Base-by-base conservation (phyloP, 2,888 invertebrate species). In the Caenorhabditis panamensis region DNA sequence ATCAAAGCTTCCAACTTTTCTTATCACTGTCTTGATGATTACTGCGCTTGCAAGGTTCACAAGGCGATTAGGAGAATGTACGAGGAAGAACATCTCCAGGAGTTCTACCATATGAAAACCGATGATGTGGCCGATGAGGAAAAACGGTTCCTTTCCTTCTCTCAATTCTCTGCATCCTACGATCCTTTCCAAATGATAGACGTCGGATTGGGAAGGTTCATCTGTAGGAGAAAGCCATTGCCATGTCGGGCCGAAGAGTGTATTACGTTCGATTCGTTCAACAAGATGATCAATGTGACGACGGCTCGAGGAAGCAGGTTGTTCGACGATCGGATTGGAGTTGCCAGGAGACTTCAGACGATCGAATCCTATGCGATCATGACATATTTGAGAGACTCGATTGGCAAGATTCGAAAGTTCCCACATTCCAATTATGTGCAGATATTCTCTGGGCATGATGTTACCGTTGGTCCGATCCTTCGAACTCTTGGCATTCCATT, bases 371-470 rank as follows among this genome's bases (percentile, higher is more conserved):
- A 82, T 59, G 63, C 82, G 16, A 77, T 84, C 31, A 51, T 84
- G 11, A 64, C 54, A 2, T 77, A 84, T 36, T 47, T 82, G 0
- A 47, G 31, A 22, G 69, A 79, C 18, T 58, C 76, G n/a, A 63
- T 83, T 8, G 47, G 16, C 0, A 67, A 71, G 47, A 53, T 82
- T 47, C 51, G 76, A 16, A 64, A 62, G 11, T 83, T 83, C 51
- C 83, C 83, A 20, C 84, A 84, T 66, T 77, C 83, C 1, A 83
- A 84, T 54, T 72, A 75, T 36, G 72, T 84, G 22, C 66, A 84
- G 86, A 78, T 86, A 41, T 82, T 85, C 61, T 86, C 86, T n/a
- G 86, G 81, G 9, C 86, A 86, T 51, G 86, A 86, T 18, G 54
- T 76, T 6, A 79, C 79, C 18, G 79, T 86, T 22, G 85, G 79